Evolutionary conservation across 2,888 invertebrate species (phyloP), one percentile per base, ranked within the genome.

Genomic region (Eudasyphora cyanicolor): DNA sequence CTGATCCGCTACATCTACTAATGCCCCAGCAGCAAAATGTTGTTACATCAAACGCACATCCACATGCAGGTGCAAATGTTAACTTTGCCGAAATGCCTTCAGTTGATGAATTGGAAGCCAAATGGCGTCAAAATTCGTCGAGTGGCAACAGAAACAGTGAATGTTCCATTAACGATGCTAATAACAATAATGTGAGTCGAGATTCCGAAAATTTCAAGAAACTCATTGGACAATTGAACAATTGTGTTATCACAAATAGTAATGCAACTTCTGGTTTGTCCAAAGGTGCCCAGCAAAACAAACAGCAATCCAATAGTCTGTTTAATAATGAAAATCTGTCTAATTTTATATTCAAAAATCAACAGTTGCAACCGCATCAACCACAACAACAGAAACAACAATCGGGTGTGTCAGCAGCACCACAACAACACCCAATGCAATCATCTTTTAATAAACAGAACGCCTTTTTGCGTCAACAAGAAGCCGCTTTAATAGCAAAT

Each of bases 31-130:
- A 71, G 27, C 69, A 85, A 69, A 73, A 79, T 60, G 2, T 38
- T 17, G 38, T 27, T 32, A 12, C 73, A 17, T 51, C 74, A 32
- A 35, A 17, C 21, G 12, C 64, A 69, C 24, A 21, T 42, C 42
- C 19, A 49, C n/a, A n/a, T n/a, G n/a, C n/a, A 35, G 14, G 32
- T 17, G 49, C 73, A 45, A 79, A 82, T 60, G 19, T 85, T 6
- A 86, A 81, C 27, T 51, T 89, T 8, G 86, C 85, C 38, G 89
- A 89, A 79, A 91, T 91, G 79, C 90, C 88, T 5, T 90, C 89
- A 21, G 91, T 91, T 6, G 89, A 91, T 6, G 90, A 91, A 70
- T 84, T 91, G 54, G 91, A 91, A 85, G 91, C 91, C 42, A 91
- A 90, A 84, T 91, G 91, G 91, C 89, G 89, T 54, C 87, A 89